Conservation (phyloP, 64 coral and sea anemone genomes). For the Actinia equina region DNA sequence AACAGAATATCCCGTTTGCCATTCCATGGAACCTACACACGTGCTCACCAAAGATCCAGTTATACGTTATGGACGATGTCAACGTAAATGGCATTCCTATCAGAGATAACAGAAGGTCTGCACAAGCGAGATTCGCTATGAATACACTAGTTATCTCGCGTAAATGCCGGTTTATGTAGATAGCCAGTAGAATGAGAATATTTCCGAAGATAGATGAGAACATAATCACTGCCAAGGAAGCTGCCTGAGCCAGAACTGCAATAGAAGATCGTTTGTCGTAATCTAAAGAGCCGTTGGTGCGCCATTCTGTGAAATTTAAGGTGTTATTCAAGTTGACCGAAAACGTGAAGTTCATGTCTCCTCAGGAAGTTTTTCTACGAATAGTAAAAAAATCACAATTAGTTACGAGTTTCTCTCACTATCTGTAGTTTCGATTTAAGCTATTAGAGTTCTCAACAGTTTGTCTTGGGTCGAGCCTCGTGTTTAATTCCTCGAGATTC, state of each 20-base stretch:
- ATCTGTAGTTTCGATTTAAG: too few relatives aligned
- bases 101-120: constrained; percentile 64
- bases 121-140: constrained; percentile 75
- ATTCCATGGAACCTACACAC: constrained; percentile 79
- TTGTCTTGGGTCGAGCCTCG: too few relatives aligned
- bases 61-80: constrained; percentile 63
- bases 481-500: too few relatives aligned
- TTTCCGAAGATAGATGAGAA: constrained; percentile 78
- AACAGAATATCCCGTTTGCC: constrained; percentile 68
- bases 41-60: constrained; percentile 56
- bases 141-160: constrained; percentile 72
- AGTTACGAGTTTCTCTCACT: too few relatives aligned
- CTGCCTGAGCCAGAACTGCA: constrained; percentile 34
- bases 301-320: too few relatives aligned
- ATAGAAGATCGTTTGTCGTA: not conserved
- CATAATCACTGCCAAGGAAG: constrained; percentile 59
- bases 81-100: constrained; percentile 91
- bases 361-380: too few relatives aligned
- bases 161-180: constrained; percentile 57
- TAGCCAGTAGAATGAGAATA: constrained; percentile 67
- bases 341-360: too few relatives aligned
- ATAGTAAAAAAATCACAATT: too few relatives aligned
- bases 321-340: too few relatives aligned
- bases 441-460: too few relatives aligned
- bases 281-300: not conserved